Percentiles rank a stretch among this genome's conserved stretches.
Conservation (phyloP, 2,888 invertebrate species). For the Tiphia femorata region DNA sequence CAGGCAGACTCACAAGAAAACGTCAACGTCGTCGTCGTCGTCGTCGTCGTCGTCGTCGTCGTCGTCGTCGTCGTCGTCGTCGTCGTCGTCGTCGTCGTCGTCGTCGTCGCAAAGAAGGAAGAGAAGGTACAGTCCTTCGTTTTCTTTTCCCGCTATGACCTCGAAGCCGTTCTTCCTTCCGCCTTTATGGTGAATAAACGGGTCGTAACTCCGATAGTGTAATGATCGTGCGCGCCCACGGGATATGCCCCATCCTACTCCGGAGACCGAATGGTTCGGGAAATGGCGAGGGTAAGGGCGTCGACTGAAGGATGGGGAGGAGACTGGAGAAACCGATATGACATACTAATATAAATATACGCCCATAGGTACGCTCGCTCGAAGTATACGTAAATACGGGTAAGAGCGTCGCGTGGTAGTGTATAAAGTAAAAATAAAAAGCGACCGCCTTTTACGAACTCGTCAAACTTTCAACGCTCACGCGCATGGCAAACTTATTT, state of each 20-base stretch:
- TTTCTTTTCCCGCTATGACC: constrained; percentile 6
- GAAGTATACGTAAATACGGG: not conserved
- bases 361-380: no score
- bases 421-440: not conserved
- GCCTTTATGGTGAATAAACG: constrained; percentile 39
- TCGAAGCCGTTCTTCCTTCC: constrained; percentile 7
- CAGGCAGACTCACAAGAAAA: no score
- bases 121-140: constrained; percentile 8
- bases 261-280: constrained; percentile 21
- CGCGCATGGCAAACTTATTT: not conserved
- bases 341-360: no score
- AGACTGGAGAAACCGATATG: not conserved
- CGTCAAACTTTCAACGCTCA: constrained; percentile 1
- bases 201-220: constrained; percentile 37
- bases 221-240: constrained; percentile 37
- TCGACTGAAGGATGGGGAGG: not conserved
- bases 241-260: constrained; percentile 16
- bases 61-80: no score
- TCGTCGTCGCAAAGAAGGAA: not conserved
- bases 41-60: no score
- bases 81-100: no score
- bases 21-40: no score
- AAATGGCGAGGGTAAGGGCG: not conserved
- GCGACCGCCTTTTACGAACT: not conserved
- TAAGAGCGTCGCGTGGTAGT: not conserved